Base-by-base conservation (phyloP, 2,113 vertebrate genomes). In the Euleptes europaea region DNA sequence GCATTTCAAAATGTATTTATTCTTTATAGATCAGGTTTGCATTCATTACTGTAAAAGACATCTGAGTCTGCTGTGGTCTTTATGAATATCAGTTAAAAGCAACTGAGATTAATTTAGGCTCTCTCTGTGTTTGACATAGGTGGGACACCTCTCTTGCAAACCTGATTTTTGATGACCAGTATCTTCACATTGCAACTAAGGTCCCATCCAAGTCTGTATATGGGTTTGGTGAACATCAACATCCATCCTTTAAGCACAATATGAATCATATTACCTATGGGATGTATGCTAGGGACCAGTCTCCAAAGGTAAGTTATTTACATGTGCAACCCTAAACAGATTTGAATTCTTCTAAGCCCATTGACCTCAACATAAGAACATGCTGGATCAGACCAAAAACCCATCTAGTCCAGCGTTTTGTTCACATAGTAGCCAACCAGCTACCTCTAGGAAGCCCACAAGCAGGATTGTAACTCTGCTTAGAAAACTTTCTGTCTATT, bases 91-190 rank as follows among this genome's bases (percentile, higher is more conserved):
- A 77, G 80, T 49, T 49, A 79, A 31, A 71, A 80, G 35, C 12
- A 51, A 90, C 49, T 4, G 9, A 60, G n/a, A 63, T 3, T 3
- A 5, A 17, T 63, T 35, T 33, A 65, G 77, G 70, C 21, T 65
- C 13, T 57, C 70, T 33, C 8, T 83, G 71, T 88, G 0, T 89
- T 88, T 87, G 44, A 75, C 1, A 12, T 51, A 95, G 91, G 77
- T 94, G 88, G 92, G 84, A 93, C 38, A 89, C 78, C 60, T 51
- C 90, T 49, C 80, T 95, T 13, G 10, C 57, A 33, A 84, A 85
- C 38, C 82, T 90, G n/a, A 83, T 90, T 57, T 95, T 95, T 89
- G 91, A 91, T 49, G 88, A 86, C 23, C 87, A 92, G 31, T 94
- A 94, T 80, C 86, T 93, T 51, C 91, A 92, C 86, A 85, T 88